Percentiles rank a stretch among this genome's conserved stretches.
Evolutionary conservation across 1,140 invertebrate species (phyloP).

Genomic region (Odontomachus brunneus): DNA sequence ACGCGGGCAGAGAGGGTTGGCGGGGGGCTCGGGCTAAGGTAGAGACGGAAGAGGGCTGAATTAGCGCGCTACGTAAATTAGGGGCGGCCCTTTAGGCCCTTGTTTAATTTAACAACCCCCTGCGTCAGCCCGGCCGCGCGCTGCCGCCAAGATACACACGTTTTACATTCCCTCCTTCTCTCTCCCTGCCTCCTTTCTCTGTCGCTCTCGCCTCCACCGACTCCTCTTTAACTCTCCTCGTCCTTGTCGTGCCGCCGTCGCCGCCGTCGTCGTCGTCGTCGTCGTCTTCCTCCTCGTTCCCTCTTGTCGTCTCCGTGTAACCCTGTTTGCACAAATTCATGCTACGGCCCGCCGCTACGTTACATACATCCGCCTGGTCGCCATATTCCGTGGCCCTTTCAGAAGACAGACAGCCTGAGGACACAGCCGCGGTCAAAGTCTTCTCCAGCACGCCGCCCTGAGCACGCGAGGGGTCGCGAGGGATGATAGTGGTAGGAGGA

Average conservation of each 20-base stretch:
- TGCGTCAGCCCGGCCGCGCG: slow-evolving; percentile 52
- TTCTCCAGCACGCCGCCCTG: too few species aligned
- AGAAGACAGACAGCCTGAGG: slow-evolving; percentile 18
- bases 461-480: too few species aligned
- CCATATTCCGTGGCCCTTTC: slow-evolving; percentile 28
- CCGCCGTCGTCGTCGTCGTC: too few species aligned
- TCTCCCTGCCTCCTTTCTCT: not conserved
- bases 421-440: not conserved
- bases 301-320: not conserved
- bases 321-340: slow-evolving; percentile 63
- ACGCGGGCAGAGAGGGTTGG: too few species aligned
- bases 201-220: not conserved
- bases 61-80: slow-evolving; percentile 71
- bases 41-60: slow-evolving; percentile 45
- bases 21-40: too few species aligned
- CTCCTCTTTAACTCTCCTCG: too few species aligned
- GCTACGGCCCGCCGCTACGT: slow-evolving; percentile 8
- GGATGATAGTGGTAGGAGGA: too few species aligned
- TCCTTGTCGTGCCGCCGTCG: not conserved
- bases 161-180: slow-evolving; percentile 19
- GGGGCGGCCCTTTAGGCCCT: slow-evolving; percentile 61
- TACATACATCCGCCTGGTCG: slow-evolving; percentile 1
- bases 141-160: slow-evolving; percentile 62
- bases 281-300: not conserved
- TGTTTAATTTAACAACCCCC: slow-evolving; percentile 73